Percentiles rank a stretch among this genome's conserved stretches.
phyloP scores from a whole-genome alignment of 2,797 vertebrate species.

The Onychomys torridus region DNA sequence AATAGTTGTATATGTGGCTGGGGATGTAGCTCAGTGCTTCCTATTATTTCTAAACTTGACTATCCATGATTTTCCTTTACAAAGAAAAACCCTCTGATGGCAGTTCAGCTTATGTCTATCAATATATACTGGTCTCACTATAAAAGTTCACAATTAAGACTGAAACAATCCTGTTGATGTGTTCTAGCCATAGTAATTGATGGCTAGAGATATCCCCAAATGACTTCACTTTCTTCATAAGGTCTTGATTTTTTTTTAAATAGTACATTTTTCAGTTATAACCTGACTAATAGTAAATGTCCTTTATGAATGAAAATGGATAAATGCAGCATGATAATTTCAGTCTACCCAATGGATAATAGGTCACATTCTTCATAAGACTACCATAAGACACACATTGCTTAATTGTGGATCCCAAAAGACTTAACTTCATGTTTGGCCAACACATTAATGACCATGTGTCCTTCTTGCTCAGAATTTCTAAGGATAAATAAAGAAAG shows the following conservation, averaged over 20 bases:
- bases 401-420: background rate
- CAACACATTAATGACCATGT: background rate
- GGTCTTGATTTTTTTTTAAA: background rate
- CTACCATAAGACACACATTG: background rate
- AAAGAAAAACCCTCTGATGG: background rate
- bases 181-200: background rate
- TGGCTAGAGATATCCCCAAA: background rate
- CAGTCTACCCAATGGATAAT: background rate
- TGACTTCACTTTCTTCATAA: background rate
- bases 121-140: background rate
- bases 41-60: constrained; percentile 64
- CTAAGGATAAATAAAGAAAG: background rate
- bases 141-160: background rate
- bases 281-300: background rate
- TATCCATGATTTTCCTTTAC: background rate
- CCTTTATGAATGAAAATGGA: background rate
- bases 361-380: background rate
- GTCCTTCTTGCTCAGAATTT: constrained; percentile 11
- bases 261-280: background rate
- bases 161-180: constrained; percentile 23
- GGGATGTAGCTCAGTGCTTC: constrained; percentile 35
- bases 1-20: constrained; percentile 51
- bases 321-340: constrained; percentile 6
- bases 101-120: background rate
- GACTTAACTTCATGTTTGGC: background rate